Conservation (phyloP, 2,888 invertebrate genomes). For the Ramazzottius varieornatus region DNA sequence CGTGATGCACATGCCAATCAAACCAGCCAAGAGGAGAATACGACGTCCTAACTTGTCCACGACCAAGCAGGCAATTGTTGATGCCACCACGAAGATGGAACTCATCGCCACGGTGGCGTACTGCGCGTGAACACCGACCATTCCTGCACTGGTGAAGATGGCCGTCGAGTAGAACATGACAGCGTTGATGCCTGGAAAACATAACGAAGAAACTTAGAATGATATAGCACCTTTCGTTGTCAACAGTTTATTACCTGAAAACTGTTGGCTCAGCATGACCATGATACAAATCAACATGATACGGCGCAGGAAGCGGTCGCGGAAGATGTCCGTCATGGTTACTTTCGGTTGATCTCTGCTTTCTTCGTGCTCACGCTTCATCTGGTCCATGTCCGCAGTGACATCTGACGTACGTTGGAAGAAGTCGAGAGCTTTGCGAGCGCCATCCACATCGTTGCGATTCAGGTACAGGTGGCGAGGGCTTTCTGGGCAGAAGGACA, state of each 20-base stretch:
- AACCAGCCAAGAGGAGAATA: slow-evolving; percentile 48
- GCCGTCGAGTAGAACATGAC: slow-evolving; percentile 54
- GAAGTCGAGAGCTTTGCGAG: slow-evolving; percentile 17
- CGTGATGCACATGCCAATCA: slow-evolving; percentile 46
- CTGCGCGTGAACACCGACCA: slow-evolving; percentile 35
- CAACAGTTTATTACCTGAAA: slow-evolving; percentile 68
- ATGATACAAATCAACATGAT: slow-evolving; percentile 51
- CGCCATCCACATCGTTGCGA: slow-evolving; percentile 14
- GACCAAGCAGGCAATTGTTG: slow-evolving; percentile 45
- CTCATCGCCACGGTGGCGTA: slow-evolving; percentile 62
- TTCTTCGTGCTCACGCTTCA: slow-evolving; percentile 13
- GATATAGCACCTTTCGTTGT: not conserved
- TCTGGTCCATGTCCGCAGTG: slow-evolving; percentile 15
- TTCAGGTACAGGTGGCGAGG: slow-evolving; percentile 20
- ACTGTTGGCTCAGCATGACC: slow-evolving; percentile 62
- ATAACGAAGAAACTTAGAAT: not conserved
- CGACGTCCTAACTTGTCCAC: slow-evolving; percentile 59
- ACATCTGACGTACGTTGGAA: slow-evolving; percentile 18
- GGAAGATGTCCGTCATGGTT: slow-evolving; percentile 40
- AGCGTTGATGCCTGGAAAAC: slow-evolving; percentile 11
- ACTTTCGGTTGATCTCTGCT: slow-evolving; percentile 20
- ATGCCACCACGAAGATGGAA: slow-evolving; percentile 58
- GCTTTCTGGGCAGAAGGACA: slow-evolving; percentile 23
- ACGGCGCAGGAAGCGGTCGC: slow-evolving; percentile 40
- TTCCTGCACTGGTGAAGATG: slow-evolving; percentile 43